These are phyloP conservation scores for Brachionus angularis DNA, from an alignment of 1,140 invertebrate species.

Conservation along the genomic window DNA sequence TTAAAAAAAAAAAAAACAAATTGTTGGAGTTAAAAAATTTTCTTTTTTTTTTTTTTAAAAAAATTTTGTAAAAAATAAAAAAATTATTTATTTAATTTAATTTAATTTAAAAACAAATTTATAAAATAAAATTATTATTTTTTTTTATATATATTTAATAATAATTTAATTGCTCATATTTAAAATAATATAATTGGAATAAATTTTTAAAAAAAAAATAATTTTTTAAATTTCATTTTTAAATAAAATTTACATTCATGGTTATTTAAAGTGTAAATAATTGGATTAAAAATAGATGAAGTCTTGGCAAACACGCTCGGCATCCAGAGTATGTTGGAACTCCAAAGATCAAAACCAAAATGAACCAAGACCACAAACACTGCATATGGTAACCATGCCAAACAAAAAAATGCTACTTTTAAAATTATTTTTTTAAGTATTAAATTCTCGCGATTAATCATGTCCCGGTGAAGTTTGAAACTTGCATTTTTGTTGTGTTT, in stretches of 20 bases:
- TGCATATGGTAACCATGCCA: not conserved
- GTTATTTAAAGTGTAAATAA: not conserved
- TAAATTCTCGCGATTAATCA: not conserved
- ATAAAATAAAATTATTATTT: too few species aligned
- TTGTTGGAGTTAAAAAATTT: not conserved
- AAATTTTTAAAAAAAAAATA: not conserved
- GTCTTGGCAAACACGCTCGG: not conserved
- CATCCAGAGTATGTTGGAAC: not conserved
- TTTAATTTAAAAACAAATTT: too few species aligned
- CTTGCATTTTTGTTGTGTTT: too few species aligned
- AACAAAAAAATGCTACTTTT: not conserved
- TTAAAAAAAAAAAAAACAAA: not conserved
- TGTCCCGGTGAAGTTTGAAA: too few species aligned
- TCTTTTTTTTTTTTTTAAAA: not conserved
- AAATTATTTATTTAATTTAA: too few species aligned
- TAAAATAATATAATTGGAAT: too few species aligned
- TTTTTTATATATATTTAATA: too few species aligned
- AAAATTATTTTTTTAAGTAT: not conserved
- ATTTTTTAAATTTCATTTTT: not conserved
- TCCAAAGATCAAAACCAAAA: not conserved
- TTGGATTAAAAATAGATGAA: slow-evolving; percentile 5
- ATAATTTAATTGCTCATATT: too few species aligned
- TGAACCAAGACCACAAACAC: not conserved
- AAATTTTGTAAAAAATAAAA: too few species aligned
- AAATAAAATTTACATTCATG: not conserved